These are phyloP conservation scores for Periphyllus acericola DNA, from an alignment of 2,888 invertebrate genomes.

Conservation along the genomic window DNA sequence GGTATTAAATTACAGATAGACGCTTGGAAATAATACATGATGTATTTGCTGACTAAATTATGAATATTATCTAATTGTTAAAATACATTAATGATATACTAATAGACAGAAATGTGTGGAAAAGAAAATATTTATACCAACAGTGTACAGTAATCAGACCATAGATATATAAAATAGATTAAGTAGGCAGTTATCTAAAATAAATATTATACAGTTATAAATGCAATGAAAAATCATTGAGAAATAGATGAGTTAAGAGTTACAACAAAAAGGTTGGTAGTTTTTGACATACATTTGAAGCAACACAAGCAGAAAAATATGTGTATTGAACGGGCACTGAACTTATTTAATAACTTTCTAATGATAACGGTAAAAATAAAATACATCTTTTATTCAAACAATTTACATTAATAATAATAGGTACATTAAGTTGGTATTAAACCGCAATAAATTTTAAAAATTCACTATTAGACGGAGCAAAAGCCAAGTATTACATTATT, in stretches of 20 bases:
- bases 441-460: background rate
- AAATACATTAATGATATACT: conserved; percentile 30
- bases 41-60: background rate
- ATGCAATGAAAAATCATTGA: conserved; percentile 17
- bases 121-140: background rate
- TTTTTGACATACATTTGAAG: background rate
- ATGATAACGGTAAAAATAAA: background rate
- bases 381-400: background rate
- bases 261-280: background rate
- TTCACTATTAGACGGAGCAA: conserved; percentile 18
- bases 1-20: background rate
- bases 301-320: background rate
- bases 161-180: conserved; percentile 4
- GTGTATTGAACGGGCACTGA: background rate
- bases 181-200: conserved; percentile 21
- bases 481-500: background rate
- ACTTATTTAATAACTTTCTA: background rate
- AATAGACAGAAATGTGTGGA: background rate
- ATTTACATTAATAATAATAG: conserved; percentile 26
- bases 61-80: conserved; percentile 4
- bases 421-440: background rate
- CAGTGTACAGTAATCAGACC: conserved; percentile 40
- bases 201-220: conserved; percentile 35
- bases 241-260: background rate
- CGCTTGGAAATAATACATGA: background rate